A percentile compares a stretch with the other conserved stretches of the same genome.
Conservation (phyloP, 1,140 invertebrate species). For the Drosophila subpulchrella region DNA sequence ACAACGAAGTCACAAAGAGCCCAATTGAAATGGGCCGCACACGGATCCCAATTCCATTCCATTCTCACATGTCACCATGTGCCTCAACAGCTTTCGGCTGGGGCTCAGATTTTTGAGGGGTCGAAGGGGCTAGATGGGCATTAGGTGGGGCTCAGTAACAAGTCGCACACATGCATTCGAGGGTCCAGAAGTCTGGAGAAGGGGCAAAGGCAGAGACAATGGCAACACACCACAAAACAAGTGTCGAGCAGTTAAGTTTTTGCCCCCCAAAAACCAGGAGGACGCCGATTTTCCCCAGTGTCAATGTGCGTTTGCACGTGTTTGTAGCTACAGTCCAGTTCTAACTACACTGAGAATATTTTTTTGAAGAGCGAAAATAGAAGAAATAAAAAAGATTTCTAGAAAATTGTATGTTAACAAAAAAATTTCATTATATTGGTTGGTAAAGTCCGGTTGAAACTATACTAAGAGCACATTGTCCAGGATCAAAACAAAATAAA, state of each 20-base stretch:
- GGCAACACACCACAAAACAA: conserved; percentile 78
- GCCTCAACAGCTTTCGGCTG: conserved; percentile 71
- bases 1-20: conserved; percentile 31
- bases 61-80: conserved; percentile 70
- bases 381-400: too few species aligned
- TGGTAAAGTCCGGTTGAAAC: too few species aligned
- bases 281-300: conserved; percentile 33
- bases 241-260: conserved; percentile 80
- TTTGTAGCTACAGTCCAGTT: conserved; percentile 23
- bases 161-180: conserved; percentile 38
- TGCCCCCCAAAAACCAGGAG: conserved; percentile 41
- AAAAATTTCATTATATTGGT: too few species aligned
- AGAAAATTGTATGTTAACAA: too few species aligned
- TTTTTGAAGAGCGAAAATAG: not conserved
- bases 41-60: conserved; percentile 45
- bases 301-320: conserved; percentile 19
- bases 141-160: conserved; percentile 54
- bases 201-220: conserved; percentile 46
- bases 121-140: not conserved
- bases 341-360: not conserved
- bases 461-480: too few species aligned
- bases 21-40: conserved; percentile 59
- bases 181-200: not conserved
- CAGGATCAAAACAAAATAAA: too few species aligned
- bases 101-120: conserved; percentile 50